phyloP scores from a whole-genome alignment of 2,888 invertebrate species.

The Archaeoteleia sp. region DNA sequence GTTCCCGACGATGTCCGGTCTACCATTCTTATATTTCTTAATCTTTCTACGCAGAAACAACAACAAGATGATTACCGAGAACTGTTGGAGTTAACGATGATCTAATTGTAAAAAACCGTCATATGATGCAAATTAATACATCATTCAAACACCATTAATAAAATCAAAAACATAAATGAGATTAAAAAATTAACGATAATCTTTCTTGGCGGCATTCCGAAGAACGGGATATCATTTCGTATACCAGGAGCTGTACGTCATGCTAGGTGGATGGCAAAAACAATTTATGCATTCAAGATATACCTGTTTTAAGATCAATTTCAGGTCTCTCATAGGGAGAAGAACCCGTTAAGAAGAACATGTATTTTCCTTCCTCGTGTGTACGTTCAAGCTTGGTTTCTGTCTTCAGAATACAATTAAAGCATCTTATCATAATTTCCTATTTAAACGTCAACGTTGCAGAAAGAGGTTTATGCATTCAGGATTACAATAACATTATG shows the following conservation, averaged over 20 bases:
- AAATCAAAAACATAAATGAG: no score
- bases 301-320: conserved; percentile 54
- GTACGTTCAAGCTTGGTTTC: conserved; percentile 50
- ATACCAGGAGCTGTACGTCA: conserved; percentile 52
- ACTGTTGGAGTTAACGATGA: conserved; percentile 44
- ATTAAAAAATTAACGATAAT: no score
- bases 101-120: no score
- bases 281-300: conserved; percentile 56
- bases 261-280: conserved; percentile 51
- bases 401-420: conserved; percentile 21
- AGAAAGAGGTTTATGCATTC: conserved; percentile 21
- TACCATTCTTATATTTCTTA: no score
- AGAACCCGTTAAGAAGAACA: conserved; percentile 34
- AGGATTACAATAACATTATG: conserved; percentile 22
- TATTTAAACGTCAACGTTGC: conserved; percentile 37
- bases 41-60: no score
- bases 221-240: conserved; percentile 22
- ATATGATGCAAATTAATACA: no score
- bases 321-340: conserved; percentile 37
- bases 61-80: conserved; percentile 47
- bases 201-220: conserved; percentile 41
- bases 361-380: conserved; percentile 49
- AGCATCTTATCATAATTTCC: conserved; percentile 51
- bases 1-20: no score
- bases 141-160: no score